Percentiles rank a stretch among this genome's conserved stretches.
These are phyloP conservation scores for Anneissia japonica DNA, from an alignment of 35 echinoderm and acorn worm species.

Conservation along the genomic window DNA sequence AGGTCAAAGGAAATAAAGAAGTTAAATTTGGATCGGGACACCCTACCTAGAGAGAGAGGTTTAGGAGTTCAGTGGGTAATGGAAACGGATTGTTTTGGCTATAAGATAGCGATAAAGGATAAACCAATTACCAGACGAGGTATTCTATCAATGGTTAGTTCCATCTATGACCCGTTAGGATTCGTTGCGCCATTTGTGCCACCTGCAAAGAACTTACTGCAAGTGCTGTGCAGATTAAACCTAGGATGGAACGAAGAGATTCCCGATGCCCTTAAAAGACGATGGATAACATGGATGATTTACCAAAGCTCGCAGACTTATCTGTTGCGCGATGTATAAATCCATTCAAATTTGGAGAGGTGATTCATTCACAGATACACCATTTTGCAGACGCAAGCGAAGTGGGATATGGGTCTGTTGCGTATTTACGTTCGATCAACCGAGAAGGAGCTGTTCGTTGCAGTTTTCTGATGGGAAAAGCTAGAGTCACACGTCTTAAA, in stretches of 20 bases:
- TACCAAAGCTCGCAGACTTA: slow-evolving; percentile 35
- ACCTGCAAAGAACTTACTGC: slow-evolving; percentile 51
- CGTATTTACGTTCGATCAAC: background rate
- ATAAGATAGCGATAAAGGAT: background rate
- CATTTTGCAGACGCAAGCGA: slow-evolving; percentile 38
- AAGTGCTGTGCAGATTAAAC: slow-evolving; percentile 12
- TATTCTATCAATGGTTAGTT: slow-evolving; percentile 28
- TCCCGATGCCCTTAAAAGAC: background rate
- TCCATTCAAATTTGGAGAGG: slow-evolving; percentile 36
- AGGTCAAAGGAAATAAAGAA: slow-evolving; percentile 30
- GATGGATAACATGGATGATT: slow-evolving; percentile 54
- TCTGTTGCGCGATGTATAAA: slow-evolving; percentile 32
- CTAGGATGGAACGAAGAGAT: slow-evolving; percentile 49
- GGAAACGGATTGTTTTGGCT: slow-evolving; percentile 24
- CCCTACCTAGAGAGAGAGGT: slow-evolving; percentile 42
- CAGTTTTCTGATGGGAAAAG: background rate
- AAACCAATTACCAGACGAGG: slow-evolving; percentile 34
- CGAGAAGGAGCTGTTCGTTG: background rate
- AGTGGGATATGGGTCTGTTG: background rate
- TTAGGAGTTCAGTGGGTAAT: slow-evolving; percentile 54
- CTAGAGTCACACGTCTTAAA: background rate
- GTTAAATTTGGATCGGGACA: slow-evolving; percentile 25
- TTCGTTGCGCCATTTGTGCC: slow-evolving; percentile 27
- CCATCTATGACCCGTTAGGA: slow-evolving; percentile 59
- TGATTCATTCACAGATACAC: slow-evolving; percentile 27